Conservation (phyloP, 2,888 invertebrate genomes). For the Notodonta dromedarius region DNA sequence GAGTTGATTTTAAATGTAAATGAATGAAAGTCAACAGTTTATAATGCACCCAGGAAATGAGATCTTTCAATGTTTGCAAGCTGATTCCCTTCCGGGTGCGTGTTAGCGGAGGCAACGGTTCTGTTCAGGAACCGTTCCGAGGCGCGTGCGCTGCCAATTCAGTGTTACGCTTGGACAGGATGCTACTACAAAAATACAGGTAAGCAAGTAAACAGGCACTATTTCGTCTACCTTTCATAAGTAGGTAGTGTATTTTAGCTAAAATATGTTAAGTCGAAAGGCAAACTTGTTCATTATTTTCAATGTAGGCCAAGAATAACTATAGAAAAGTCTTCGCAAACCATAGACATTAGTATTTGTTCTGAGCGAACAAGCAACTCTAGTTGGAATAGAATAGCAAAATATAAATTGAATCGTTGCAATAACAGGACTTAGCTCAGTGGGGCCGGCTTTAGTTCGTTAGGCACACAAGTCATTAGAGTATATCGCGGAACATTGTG, state of each 20-base stretch:
- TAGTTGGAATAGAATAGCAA: neutral
- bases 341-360: neutral
- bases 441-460: conserved; percentile 50
- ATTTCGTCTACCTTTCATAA: neutral
- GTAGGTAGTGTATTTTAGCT: neutral
- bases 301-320: neutral
- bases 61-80: conserved; percentile 51
- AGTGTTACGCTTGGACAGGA: conserved; percentile 11
- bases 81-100: conserved; percentile 42
- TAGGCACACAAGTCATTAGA: conserved; percentile 55
- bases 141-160: conserved; percentile 32
- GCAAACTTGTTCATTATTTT: neutral
- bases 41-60: conserved; percentile 54
- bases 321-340: neutral
- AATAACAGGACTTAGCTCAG: conserved; percentile 16
- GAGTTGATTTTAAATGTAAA: conserved; percentile 77
- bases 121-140: conserved; percentile 19
- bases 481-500: conserved; percentile 47
- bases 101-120: conserved; percentile 33
- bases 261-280: neutral
- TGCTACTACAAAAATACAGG: neutral
- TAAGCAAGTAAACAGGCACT: neutral
- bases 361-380: neutral
- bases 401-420: conserved; percentile 24
- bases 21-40: conserved; percentile 71